Evolutionary conservation across 2,113 vertebrate genomes (phyloP).

Genomic region (Psittacula cyanocephala): DNA sequence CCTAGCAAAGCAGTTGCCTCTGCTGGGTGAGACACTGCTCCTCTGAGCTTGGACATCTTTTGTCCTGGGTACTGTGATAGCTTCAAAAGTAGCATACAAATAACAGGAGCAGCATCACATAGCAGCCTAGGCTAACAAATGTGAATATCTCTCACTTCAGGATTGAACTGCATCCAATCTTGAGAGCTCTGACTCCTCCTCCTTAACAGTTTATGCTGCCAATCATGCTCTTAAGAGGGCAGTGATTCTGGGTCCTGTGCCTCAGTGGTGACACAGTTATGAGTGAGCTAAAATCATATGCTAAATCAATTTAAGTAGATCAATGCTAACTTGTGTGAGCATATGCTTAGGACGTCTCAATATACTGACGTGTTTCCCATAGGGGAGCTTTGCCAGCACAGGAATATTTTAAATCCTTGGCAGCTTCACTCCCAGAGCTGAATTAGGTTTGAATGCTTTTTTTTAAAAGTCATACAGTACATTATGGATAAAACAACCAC

Average conservation of each 20-base stretch:
- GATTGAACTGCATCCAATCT: neutral
- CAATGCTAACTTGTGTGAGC: neutral
- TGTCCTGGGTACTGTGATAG: neutral
- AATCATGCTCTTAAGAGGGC: neutral
- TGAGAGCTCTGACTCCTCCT: neutral
- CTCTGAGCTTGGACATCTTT: neutral
- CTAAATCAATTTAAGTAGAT: neutral
- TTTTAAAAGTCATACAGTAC: neutral
- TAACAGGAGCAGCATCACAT: neutral
- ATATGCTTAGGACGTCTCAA: neutral
- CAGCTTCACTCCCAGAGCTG: neutral
- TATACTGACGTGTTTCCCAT: neutral
- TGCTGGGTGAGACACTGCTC: neutral
- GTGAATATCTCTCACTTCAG: neutral
- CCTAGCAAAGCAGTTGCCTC: neutral
- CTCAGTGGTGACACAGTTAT: neutral
- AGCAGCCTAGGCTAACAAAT: rapidly evolving
- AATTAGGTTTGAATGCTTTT: neutral
- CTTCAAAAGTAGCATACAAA: neutral
- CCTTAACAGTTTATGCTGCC: neutral
- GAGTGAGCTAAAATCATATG: neutral
- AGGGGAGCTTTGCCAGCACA: neutral
- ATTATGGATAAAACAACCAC: neutral
- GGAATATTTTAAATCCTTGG: neutral
- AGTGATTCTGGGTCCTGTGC: neutral